phyloP scores from a whole-genome alignment of 2,888 invertebrate species.

The Spisula subtruncata region DNA sequence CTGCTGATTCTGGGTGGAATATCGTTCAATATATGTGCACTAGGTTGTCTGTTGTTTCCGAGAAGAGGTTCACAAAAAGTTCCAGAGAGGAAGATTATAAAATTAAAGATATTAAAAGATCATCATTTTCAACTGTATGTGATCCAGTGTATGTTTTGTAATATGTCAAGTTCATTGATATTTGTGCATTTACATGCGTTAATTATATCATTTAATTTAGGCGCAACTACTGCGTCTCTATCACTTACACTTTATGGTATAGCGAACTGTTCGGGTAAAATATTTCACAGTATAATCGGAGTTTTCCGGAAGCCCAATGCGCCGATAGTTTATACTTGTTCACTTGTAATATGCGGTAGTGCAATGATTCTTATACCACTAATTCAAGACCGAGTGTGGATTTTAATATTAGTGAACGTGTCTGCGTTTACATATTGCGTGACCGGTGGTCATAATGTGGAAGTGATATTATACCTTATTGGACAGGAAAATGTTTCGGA shows the following conservation, averaged over 20 bases:
- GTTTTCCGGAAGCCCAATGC: slow-evolving; percentile 48
- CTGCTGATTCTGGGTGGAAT: slow-evolving; percentile 62
- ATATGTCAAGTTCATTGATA: slow-evolving; percentile 55
- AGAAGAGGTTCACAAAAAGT: neutral
- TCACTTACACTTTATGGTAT: slow-evolving; percentile 57
- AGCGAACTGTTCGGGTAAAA: slow-evolving; percentile 58
- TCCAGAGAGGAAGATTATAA: slow-evolving; percentile 25
- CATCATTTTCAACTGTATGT: slow-evolving; percentile 50
- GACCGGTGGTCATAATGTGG: slow-evolving; percentile 58
- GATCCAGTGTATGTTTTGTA: slow-evolving; percentile 52
- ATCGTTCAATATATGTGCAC: slow-evolving; percentile 50
- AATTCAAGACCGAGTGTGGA: slow-evolving; percentile 42
- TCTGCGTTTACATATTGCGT: slow-evolving; percentile 59
- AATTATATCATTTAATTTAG: slow-evolving; percentile 47
- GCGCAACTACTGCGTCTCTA: slow-evolving; percentile 34
- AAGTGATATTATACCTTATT: slow-evolving; percentile 52
- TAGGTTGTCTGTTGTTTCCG: slow-evolving; percentile 59
- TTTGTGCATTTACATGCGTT: slow-evolving; percentile 61
- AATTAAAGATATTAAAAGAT: slow-evolving; percentile 45
- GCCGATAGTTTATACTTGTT: slow-evolving; percentile 48
- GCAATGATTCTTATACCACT: slow-evolving; percentile 49
- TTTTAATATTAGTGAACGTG: slow-evolving; percentile 34
- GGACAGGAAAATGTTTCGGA: slow-evolving; percentile 60
- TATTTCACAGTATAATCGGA: slow-evolving; percentile 55
- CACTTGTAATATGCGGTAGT: slow-evolving; percentile 49